Evolutionary conservation across 2,113 vertebrate species (phyloP), one percentile per base, ranked within the genome.

Genomic region (Ceyx melanurus): DNA sequence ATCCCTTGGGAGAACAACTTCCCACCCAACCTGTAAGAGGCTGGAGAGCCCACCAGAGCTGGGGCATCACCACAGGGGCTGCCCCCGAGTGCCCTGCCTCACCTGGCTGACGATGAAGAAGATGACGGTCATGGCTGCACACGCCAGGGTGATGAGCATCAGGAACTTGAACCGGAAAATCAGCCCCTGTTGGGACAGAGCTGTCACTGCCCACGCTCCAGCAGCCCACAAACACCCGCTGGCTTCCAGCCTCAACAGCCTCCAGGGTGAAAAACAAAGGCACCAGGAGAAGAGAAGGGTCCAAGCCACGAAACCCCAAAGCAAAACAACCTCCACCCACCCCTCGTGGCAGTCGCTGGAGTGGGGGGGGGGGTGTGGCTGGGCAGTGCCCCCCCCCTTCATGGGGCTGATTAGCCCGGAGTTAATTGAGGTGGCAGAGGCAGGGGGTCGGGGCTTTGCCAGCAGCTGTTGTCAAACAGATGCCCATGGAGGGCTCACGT

Each of bases 41-140:
- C 68, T 43, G 73, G 25, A 6, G 20, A 22, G 61, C 1, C 4
- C 6, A 2, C 0, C 33, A 42, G 50, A 2, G 62, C 20, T 3
- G 4, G 7, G 46, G 77, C 56, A n/a, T 14, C 0, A 1, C 8
- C 18, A 7, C 61, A 14, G 10, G 50, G 3, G 57, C 9, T 3
- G 57, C 19, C 57, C 48, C 18, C 1, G 9, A 21, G 35, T 19
- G 42, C 66, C 12, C 2, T 18, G 77, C 61, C 98, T 97, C 90
- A 99, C 99, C 98, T 99, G 99, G 90, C 98, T 99, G 54, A 99
- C 98, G 9, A 99, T 99, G 97, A 99, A 99, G 98, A 99, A 99
- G 95, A 99, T 99, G 75, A 99, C 98, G 0, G 99, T 99, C 98
- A 99, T 98, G 29, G 99, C 99, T 19, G 99, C 99, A 70, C 99